Evolutionary conservation across 2,113 vertebrate genomes (phyloP).

Genomic region (Rhombomys opimus): DNA sequence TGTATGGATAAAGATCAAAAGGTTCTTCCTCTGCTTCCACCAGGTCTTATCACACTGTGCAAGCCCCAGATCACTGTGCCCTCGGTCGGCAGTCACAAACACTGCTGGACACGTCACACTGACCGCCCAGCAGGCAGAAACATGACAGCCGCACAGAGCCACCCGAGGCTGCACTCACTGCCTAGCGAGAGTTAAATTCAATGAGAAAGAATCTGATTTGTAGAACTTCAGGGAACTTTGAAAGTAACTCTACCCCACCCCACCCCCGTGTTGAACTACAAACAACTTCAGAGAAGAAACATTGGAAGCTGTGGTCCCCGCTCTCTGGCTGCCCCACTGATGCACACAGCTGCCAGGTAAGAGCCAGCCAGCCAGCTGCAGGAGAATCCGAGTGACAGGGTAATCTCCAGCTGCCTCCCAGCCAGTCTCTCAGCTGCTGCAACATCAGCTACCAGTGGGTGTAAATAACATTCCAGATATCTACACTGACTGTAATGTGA

Average conservation of each 20-base stretch:
- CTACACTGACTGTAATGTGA: slow-evolving; percentile 37
- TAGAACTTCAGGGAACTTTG: slow-evolving; percentile 12
- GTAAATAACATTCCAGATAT: background rate
- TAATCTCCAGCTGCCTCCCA: background rate
- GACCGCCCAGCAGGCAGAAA: background rate
- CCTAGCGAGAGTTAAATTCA: background rate
- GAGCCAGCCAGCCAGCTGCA: background rate
- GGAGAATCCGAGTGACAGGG: background rate
- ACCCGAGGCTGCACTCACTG: background rate
- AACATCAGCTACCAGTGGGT: background rate
- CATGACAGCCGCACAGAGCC: background rate
- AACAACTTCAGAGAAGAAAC: background rate
- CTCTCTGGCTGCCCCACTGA: accelerated
- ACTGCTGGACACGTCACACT: background rate
- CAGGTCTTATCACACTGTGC: background rate
- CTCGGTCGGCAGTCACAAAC: background rate
- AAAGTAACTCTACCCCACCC: background rate
- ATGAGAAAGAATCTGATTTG: background rate
- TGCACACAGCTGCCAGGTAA: too few species aligned
- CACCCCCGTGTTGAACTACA: background rate
- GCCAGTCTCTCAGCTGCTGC: background rate
- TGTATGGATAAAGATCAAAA: background rate
- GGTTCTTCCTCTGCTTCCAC: background rate
- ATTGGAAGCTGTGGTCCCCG: background rate
- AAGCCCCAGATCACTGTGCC: background rate